These are phyloP conservation scores for Rutilus rutilus DNA, from an alignment of 2,113 vertebrate genomes.

Conservation along the genomic window DNA sequence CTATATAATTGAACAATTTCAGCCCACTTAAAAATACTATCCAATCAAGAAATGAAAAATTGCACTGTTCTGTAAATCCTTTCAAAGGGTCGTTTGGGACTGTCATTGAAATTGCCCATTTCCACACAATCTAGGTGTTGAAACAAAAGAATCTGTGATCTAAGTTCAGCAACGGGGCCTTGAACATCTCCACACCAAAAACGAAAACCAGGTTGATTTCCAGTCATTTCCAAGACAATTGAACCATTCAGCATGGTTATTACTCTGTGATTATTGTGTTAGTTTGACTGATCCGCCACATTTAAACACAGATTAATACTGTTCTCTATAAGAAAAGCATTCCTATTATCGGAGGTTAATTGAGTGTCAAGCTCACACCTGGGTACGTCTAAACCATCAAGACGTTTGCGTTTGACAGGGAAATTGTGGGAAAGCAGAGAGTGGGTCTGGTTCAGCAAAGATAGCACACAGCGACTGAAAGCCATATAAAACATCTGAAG, in stretches of 20 bases:
- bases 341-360: slow-evolving; percentile 52
- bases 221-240: slow-evolving; percentile 15
- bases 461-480: slow-evolving; percentile 52
- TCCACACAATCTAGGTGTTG: background rate
- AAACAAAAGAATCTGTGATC: background rate
- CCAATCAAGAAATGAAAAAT: background rate
- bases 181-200: background rate
- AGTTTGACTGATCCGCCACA: background rate
- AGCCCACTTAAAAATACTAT: background rate
- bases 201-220: background rate
- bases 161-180: background rate
- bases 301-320: slow-evolving; percentile 27
- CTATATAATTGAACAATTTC: background rate
- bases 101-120: background rate
- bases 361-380: slow-evolving; percentile 40
- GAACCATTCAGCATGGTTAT: background rate
- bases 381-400: slow-evolving; percentile 32
- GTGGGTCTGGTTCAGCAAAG: slow-evolving; percentile 51
- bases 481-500: slow-evolving; percentile 36
- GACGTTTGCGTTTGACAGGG: slow-evolving; percentile 45
- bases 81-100: background rate
- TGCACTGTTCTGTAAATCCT: background rate
- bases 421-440: slow-evolving; percentile 34
- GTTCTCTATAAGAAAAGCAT: slow-evolving; percentile 35
- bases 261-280: background rate